Base-by-base conservation (phyloP, 2,888 invertebrate genomes). In the Encarsia formosa region DNA sequence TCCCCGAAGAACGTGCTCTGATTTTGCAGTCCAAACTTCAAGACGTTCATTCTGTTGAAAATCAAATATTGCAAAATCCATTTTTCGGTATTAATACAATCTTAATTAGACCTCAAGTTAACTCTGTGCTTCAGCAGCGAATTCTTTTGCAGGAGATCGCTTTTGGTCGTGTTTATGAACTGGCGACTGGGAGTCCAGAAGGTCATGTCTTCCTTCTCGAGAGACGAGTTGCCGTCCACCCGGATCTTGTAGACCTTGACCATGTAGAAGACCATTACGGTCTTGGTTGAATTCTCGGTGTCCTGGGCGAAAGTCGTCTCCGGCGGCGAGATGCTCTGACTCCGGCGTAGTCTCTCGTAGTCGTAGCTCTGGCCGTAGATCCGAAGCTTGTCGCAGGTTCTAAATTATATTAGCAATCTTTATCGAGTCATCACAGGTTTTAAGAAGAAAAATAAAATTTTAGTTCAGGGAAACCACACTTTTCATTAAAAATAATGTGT, bases 171-270 rank as follows among this genome's bases (percentile, higher is more conserved):
- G 5, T 32, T 40, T 3, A 24, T 20, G 31, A 47, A 53, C 4
- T 23, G 23, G 2, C 46, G 23, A 23, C 48, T 47, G 2, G 53
- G 53, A 4, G 15, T 53, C 56, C 56, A 56, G 24, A 18, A 44
- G 13, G 48, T 45, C 53, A 49, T 44, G 9, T 26, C 9, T 11
- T 56, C 53, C 13, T 48, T n/a, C 1, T 29, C 38, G 5, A 56
- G 32, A 3, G 32, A 73, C 5, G 67, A 60, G 49, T 73, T 73
- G 18, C 22, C 18, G 2, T 48, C 48, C 1, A 48, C 16, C 3
- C 73, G 66, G 22, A 74, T 69, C 39, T 73, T 74, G 51, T 71
- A 74, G 0, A 67, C 63, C 26, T 72, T 68, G 1, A 67, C 59
- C 5, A 70, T 59, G 41, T 68, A 67, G 53, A 70, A 74, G 1